Evolutionary conservation across 1,140 invertebrate genomes (phyloP).

Genomic region (Scaptomyza graminum): DNA sequence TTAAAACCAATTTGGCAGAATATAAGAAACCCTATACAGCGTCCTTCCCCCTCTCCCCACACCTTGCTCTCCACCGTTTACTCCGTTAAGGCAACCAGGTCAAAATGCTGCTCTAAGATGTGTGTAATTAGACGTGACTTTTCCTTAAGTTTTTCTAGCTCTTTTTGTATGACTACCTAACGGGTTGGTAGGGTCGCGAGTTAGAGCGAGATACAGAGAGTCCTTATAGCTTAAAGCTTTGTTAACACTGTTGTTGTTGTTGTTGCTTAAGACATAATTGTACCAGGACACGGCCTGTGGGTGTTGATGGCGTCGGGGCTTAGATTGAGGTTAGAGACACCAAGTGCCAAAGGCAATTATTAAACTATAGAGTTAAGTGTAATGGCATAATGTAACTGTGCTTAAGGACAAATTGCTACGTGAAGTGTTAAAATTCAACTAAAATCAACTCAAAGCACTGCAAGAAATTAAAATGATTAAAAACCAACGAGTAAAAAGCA

Average conservation of each 20-base stretch:
- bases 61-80: neutral
- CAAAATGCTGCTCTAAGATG: slow-evolving; percentile 73
- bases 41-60: slow-evolving; percentile 1
- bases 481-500: neutral
- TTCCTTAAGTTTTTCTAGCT: slow-evolving; percentile 68
- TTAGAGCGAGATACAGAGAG: neutral
- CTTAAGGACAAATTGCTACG: slow-evolving; percentile 18
- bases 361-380: slow-evolving; percentile 23
- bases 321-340: slow-evolving; percentile 53
- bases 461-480: neutral
- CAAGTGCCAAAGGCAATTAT: slow-evolving; percentile 40
- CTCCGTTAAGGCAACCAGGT: slow-evolving; percentile 61
- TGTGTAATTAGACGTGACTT: slow-evolving; percentile 81
- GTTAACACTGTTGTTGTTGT: slow-evolving; percentile 59
- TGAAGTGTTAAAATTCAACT: slow-evolving; percentile 8
- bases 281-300: slow-evolving; percentile 48
- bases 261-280: slow-evolving; percentile 57
- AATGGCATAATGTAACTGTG: slow-evolving; percentile 36
- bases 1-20: slow-evolving; percentile 76
- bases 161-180: slow-evolving; percentile 22
- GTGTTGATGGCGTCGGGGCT: neutral
- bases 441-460: neutral
- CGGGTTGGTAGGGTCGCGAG: too few species aligned
- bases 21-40: slow-evolving; percentile 34
- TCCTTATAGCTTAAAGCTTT: slow-evolving; percentile 53